These are phyloP conservation scores for Autographa gamma DNA, from an alignment of 2,888 invertebrate species.

Conservation along the genomic window DNA sequence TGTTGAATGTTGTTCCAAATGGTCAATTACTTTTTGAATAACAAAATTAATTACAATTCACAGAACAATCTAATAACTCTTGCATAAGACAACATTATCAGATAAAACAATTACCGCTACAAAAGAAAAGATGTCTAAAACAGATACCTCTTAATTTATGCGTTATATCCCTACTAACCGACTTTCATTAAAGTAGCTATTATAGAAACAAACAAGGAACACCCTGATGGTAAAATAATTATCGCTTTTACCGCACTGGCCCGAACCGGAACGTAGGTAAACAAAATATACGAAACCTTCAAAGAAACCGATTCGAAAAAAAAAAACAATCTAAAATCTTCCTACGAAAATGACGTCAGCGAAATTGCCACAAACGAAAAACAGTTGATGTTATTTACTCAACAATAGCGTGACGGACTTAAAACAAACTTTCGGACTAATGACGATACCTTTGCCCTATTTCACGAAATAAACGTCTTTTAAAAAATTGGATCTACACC, in stretches of 20 bases:
- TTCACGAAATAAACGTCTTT: slow-evolving; percentile 65
- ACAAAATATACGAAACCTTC: slow-evolving; percentile 66
- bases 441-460: slow-evolving; percentile 75
- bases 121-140: slow-evolving; percentile 65
- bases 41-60: neutral
- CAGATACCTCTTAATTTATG: slow-evolving; percentile 81
- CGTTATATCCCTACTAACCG: slow-evolving; percentile 73
- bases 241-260: slow-evolving; percentile 84
- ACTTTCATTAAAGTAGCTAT: slow-evolving; percentile 86
- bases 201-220: slow-evolving; percentile 88
- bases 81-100: slow-evolving; percentile 22
- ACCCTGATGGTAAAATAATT: slow-evolving; percentile 86
- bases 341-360: slow-evolving; percentile 84
- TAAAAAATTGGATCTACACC: slow-evolving; percentile 76
- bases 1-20: no score
- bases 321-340: slow-evolving; percentile 81
- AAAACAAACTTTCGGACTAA: slow-evolving; percentile 83
- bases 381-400: slow-evolving; percentile 73
- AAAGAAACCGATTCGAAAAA: slow-evolving; percentile 72
- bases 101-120: slow-evolving; percentile 47
- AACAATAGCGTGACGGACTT: slow-evolving; percentile 82
- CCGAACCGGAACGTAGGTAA: slow-evolving; percentile 55
- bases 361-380: slow-evolving; percentile 71
- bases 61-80: neutral
- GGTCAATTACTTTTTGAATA: neutral